Evolutionary conservation across 2,888 invertebrate species (phyloP).

Genomic region (Hecatera dysodea): DNA sequence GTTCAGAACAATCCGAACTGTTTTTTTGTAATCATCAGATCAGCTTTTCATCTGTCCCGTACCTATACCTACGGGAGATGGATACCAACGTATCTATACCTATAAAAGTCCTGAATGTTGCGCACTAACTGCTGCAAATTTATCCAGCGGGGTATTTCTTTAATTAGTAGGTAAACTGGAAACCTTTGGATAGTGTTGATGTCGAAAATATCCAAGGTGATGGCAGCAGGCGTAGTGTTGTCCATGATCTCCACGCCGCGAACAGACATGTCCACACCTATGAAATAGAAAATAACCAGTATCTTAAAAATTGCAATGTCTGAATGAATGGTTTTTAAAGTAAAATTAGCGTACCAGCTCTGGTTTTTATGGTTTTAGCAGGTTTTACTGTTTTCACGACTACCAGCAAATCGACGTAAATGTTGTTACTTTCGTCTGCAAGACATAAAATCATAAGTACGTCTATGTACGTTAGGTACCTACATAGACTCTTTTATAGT

Average conservation of each 20-base stretch:
- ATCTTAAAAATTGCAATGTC: not conserved
- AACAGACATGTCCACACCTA: slow-evolving; percentile 89
- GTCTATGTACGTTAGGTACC: no score
- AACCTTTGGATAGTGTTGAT: slow-evolving; percentile 92
- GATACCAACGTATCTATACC: no score
- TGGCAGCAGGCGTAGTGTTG: slow-evolving; percentile 91
- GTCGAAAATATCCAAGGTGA: slow-evolving; percentile 93
- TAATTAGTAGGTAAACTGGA: not conserved
- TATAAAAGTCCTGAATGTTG: no score
- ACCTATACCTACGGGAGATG: no score
- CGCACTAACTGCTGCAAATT: no score
- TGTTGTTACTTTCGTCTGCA: slow-evolving; percentile 84
- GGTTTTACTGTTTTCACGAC: slow-evolving; percentile 92
- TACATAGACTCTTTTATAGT: not conserved
- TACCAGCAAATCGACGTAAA: slow-evolving; percentile 92
- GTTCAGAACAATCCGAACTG: no score
- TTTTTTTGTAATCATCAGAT: no score
- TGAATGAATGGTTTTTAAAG: not conserved
- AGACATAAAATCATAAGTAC: not conserved
- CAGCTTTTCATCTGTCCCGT: no score
- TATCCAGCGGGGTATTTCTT: not conserved
- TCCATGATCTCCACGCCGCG: slow-evolving; percentile 93
- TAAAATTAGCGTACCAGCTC: slow-evolving; percentile 81
- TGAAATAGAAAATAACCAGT: slow-evolving; percentile 35
- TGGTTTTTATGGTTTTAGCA: slow-evolving; percentile 91